Conservation (phyloP, 2,113 vertebrate genomes). For the Alethe castanea region DNA sequence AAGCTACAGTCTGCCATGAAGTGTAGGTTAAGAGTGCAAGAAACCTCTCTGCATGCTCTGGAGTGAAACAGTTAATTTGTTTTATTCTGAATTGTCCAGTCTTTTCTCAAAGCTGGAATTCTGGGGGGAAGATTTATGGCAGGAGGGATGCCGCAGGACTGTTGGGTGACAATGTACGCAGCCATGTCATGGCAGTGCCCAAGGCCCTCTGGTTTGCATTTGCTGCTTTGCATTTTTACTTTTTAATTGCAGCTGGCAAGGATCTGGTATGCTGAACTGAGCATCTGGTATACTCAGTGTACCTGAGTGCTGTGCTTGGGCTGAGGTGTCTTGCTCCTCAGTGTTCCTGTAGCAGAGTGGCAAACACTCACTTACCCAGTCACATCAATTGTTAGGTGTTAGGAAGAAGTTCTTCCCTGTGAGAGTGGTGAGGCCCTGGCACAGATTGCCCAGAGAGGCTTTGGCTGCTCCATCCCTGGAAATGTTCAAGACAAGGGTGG, state of each 20-base stretch:
- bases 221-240: not conserved
- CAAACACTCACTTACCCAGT: accelerated
- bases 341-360: not conserved
- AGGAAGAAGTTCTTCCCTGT: not conserved
- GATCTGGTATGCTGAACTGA: not conserved
- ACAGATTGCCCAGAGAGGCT: not conserved
- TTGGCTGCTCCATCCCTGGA: not conserved
- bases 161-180: accelerated
- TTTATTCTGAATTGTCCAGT: not conserved
- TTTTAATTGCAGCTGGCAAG: not conserved
- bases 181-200: not conserved
- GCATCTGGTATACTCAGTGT: not conserved
- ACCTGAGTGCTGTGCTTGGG: accelerated
- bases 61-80: not conserved
- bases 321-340: not conserved
- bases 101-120: not conserved
- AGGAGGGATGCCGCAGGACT: not conserved
- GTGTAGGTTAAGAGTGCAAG: not conserved
- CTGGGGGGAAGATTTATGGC: not conserved
- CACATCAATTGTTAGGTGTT: not conserved
- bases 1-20: not conserved
- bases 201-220: not conserved
- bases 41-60: not conserved
- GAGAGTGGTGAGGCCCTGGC: not conserved
- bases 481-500: not conserved